Conservation (phyloP, 92 coral and sea anemone species). For the Zoanthus gigantus region DNA sequence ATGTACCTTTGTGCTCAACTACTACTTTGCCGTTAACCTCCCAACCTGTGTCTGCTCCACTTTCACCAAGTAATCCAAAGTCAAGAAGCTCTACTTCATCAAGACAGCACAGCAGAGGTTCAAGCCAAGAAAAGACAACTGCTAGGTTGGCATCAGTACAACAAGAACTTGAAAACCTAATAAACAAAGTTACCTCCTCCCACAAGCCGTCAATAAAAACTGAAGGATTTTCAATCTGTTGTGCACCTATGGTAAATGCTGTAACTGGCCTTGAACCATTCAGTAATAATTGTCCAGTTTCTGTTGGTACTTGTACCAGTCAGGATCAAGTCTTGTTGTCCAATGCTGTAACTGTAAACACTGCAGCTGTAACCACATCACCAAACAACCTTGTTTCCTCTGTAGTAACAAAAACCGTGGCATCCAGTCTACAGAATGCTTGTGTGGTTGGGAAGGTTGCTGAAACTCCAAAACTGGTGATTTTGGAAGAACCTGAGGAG, state of each 20-base stretch:
- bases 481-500: conserved; percentile 98
- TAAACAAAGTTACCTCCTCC: conserved; percentile 24
- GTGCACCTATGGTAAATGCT: conserved; percentile 9
- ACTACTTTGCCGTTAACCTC: background rate
- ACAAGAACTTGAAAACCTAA: conserved; percentile 41
- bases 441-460: conserved; percentile 1
- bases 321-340: conserved; percentile 2
- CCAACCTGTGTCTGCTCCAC: background rate
- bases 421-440: background rate
- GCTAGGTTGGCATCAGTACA: conserved; percentile 41
- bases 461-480: conserved; percentile 82
- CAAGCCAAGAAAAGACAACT: conserved; percentile 36
- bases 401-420: background rate
- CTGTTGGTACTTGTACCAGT: conserved; percentile 8
- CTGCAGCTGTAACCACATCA: background rate
- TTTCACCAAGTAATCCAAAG: conserved; percentile 19
- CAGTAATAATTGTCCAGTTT: conserved; percentile 3
- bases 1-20: background rate
- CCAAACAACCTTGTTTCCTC: background rate
- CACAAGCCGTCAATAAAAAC: background rate
- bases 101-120: conserved; percentile 1
- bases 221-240: background rate
- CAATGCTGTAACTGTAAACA: background rate
- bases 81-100: conserved; percentile 24
- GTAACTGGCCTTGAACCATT: conserved; percentile 1